Percentiles rank a stretch among this genome's conserved stretches.
These are phyloP conservation scores for Synaphobranchus kaupii DNA, from an alignment of 2,797 vertebrate species.

Conservation along the genomic window DNA sequence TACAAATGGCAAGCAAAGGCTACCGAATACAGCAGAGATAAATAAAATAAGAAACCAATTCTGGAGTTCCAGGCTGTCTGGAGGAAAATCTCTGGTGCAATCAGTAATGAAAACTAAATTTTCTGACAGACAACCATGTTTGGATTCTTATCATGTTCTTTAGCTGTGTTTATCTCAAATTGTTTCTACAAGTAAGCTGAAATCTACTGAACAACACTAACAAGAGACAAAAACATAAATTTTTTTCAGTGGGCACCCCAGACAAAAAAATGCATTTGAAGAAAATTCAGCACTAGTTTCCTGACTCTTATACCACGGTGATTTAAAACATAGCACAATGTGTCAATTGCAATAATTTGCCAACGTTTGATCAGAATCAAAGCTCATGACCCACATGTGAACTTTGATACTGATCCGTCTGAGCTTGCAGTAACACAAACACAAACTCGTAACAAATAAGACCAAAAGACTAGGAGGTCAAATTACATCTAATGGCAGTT, in stretches of 20 bases:
- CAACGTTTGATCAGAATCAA: too few relatives aligned
- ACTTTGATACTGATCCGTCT: background rate
- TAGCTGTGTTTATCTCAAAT: background rate
- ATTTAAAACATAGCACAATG: too few relatives aligned
- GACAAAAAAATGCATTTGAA: background rate
- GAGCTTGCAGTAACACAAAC: background rate
- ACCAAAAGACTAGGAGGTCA: background rate
- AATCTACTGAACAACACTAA: background rate
- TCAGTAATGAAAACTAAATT: background rate
- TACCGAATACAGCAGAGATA: background rate
- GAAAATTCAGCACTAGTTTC: background rate
- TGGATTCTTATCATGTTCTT: background rate
- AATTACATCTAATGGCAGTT: background rate
- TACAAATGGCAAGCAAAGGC: background rate
- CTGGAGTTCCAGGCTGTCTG: background rate
- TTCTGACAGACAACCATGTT: background rate
- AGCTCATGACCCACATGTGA: background rate
- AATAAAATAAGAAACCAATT: background rate
- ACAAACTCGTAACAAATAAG: background rate
- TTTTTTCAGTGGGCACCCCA: background rate
- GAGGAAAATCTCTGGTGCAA: background rate
- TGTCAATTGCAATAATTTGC: too few relatives aligned
- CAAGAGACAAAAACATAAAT: background rate
- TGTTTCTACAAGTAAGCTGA: background rate
- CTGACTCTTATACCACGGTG: too few relatives aligned